A percentile compares a stretch with the other conserved stretches of the same genome.
phyloP scores from a whole-genome alignment of 2,888 invertebrate species.

The Dynastes tityus region DNA sequence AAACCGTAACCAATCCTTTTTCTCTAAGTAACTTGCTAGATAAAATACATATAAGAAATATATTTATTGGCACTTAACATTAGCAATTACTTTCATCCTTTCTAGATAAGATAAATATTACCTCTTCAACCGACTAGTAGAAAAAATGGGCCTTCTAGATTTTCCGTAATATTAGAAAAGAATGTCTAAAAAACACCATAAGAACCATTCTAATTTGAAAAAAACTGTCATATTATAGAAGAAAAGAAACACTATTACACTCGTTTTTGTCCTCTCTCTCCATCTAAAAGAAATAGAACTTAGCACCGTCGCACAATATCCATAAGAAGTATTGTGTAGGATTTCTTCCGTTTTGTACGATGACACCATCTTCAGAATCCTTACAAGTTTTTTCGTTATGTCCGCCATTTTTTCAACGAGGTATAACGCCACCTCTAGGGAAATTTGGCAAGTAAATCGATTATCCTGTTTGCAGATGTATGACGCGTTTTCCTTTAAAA shows the following conservation, averaged over 20 bases:
- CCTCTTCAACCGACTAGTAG: slow-evolving; percentile 20
- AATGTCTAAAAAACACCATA: slow-evolving; percentile 9
- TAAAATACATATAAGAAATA: slow-evolving; percentile 3
- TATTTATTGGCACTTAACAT: slow-evolving; percentile 14
- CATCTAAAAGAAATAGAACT: too few relatives aligned
- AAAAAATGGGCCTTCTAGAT: slow-evolving; percentile 11
- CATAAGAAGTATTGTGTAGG: too few relatives aligned
- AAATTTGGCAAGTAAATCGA: slow-evolving; percentile 19
- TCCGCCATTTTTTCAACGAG: slow-evolving; percentile 12
- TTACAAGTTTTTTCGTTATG: neutral
- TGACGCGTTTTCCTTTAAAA: neutral
- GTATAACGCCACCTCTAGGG: neutral
- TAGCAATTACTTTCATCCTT: neutral
- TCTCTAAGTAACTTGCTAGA: too few relatives aligned
- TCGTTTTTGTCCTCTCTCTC: too few relatives aligned
- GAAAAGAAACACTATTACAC: too few relatives aligned
- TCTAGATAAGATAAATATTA: neutral
- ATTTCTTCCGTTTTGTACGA: too few relatives aligned
- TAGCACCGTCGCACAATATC: too few relatives aligned
- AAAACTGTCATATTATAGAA: too few relatives aligned
- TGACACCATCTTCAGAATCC: neutral
- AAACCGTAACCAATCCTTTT: too few relatives aligned
- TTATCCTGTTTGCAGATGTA: neutral
- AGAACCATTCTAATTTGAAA: neutral
- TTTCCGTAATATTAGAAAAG: neutral